A percentile compares a stretch with the other conserved stretches of the same genome.
Evolutionary conservation across 2,797 vertebrate species (phyloP).

Genomic region (Gymnodraco acuticeps): DNA sequence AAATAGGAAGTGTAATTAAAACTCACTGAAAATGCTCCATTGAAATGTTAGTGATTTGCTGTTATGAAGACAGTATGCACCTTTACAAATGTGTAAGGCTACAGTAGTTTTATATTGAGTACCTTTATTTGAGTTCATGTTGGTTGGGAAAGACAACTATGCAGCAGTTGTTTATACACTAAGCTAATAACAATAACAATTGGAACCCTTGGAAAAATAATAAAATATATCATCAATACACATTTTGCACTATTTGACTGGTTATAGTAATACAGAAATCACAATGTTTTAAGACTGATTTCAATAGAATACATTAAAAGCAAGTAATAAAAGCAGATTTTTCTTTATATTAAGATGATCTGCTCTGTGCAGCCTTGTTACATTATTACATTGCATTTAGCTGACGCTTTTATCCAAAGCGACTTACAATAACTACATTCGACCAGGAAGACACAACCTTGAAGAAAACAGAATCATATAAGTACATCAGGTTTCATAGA

Average conservation of each 20-base stretch:
- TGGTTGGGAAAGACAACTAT: not conserved
- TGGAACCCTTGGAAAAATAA: not conserved
- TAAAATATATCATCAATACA: not conserved
- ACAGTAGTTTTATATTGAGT: not conserved
- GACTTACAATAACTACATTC: no score
- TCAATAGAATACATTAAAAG: not conserved
- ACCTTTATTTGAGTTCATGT: not conserved
- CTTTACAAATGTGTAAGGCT: not conserved
- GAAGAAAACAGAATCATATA: no score
- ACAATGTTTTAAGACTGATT: slow-evolving; percentile 4
- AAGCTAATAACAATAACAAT: not conserved
- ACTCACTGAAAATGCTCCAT: not conserved
- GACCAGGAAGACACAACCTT: no score
- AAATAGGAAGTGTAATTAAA: not conserved
- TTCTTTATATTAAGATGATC: not conserved
- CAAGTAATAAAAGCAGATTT: not conserved
- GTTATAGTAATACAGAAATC: not conserved
- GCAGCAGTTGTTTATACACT: not conserved
- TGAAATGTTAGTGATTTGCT: not conserved
- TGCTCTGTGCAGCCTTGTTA: not conserved
- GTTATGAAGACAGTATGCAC: not conserved
- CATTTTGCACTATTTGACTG: slow-evolving; percentile 1
- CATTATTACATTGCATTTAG: no score
- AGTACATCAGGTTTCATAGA: no score
- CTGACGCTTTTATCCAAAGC: no score